Evolutionary conservation across 2,113 vertebrate species (phyloP), one percentile per base, ranked within the genome.

Genomic region (Toxotes chatareus): DNA sequence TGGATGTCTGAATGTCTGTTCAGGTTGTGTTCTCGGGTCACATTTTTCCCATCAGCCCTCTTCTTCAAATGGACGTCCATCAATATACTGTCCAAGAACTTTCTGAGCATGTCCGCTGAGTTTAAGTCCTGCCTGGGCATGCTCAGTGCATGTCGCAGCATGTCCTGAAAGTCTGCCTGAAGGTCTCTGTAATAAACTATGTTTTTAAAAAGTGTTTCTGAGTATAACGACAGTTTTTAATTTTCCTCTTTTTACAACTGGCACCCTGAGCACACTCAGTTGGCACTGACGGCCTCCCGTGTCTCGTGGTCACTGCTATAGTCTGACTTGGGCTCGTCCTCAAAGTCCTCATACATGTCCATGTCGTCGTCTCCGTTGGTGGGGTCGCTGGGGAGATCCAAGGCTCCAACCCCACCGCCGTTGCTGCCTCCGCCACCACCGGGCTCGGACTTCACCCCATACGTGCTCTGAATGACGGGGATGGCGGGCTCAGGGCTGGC

Each of bases 281-380:
- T 99, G 96, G 98, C 97, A 86, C 95, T 96, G 94, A 98, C 96
- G 71, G 96, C 95, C 96, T 98, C 97, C 53, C 95, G 96, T 75
- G 96, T 96, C 94, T 99, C 98, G 0, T 96, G 98, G 93, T 99
- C 98, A 68, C 98, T 99, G 92, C 98, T 99, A 96, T 99, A 99
- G 97, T 99, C 98, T 93, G 98, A 99, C 96, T 99, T 99, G 94
- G 97, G 97, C 78, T 99, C 98, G 14, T 99, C 98, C 93, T 99
- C 98, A 90, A 97, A 99, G 95, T 99, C 98, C 77, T 98, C 98
- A 11, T 98, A 99, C 96, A 99, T 98, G 95, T 99, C 98, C 95
- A 97, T 98, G 80, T 99, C 98, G 64, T 98, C 97, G 89, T 97
- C 97, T 87, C 97, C 98, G 2, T 98, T 98, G 74, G 97, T 93